Percentiles rank a stretch among this genome's conserved stretches.
These are phyloP conservation scores for Micoletzkya japonica DNA, from an alignment of 2,888 invertebrate species.

Conservation along the genomic window DNA sequence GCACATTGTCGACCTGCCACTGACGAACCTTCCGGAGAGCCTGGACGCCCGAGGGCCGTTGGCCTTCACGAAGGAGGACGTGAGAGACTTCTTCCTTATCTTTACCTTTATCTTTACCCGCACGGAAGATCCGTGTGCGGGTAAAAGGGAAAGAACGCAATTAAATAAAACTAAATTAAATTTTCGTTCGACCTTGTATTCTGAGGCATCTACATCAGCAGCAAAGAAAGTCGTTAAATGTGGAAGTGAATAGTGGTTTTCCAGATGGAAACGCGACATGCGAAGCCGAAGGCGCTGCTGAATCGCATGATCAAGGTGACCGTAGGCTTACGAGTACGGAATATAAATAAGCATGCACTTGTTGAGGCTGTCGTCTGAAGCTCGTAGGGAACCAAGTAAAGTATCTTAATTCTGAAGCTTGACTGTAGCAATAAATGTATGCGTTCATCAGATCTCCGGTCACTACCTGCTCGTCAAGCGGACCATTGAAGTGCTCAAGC, in stretches of 20 bases:
- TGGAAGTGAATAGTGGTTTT: background rate
- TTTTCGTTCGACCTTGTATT: background rate
- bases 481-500: conserved; percentile 36
- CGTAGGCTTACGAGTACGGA: too few species aligned
- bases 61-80: conserved; percentile 44
- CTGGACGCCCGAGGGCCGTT: conserved; percentile 52
- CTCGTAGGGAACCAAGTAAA: too few species aligned
- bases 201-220: background rate
- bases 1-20: conserved; percentile 47
- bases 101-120: background rate
- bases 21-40: conserved; percentile 45
- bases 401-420: too few species aligned
- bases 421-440: too few species aligned
- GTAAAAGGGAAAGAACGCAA: background rate
- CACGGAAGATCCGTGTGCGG: background rate
- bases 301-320: conserved; percentile 39
- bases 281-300: conserved; percentile 36
- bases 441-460: too few species aligned
- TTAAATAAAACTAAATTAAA: background rate
- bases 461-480: conserved; percentile 52
- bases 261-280: conserved; percentile 43
- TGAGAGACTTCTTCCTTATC: conserved; percentile 28
- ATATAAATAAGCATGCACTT: too few species aligned
- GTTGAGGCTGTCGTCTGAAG: too few species aligned
- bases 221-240: background rate